Evolutionary conservation across 2,797 vertebrate genomes (phyloP).

Genomic region (Myoxocephalus aenaeus): DNA sequence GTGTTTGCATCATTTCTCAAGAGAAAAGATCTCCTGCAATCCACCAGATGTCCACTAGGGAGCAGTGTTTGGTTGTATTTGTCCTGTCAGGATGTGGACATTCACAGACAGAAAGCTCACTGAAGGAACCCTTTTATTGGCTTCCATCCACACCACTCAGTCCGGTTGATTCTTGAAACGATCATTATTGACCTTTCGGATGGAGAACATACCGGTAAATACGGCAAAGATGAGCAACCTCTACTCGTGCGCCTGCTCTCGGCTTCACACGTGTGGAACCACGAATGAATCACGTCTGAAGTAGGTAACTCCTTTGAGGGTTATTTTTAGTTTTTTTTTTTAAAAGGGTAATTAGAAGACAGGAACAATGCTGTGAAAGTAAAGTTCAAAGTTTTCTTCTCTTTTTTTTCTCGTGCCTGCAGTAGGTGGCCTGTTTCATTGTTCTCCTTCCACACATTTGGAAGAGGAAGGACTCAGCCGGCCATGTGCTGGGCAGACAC

Average conservation of each 20-base stretch:
- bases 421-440: conserved; percentile 73
- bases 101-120: not conserved
- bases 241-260: conserved; percentile 24
- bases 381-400: conserved; percentile 46
- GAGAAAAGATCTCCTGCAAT: not conserved
- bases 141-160: not conserved
- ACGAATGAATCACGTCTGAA: conserved; percentile 68
- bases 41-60: conserved; percentile 43
- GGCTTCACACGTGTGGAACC: conserved; percentile 64
- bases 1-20: conserved; percentile 1
- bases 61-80: conserved; percentile 10
- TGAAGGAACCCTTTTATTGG: not conserved
- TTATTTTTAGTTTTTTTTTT: conserved; percentile 69
- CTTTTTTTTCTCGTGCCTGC: conserved; percentile 45
- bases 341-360: conserved; percentile 73
- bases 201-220: not conserved
- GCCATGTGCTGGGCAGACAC: conserved; percentile 58
- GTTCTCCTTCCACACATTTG: conserved; percentile 48
- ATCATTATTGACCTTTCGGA: not conserved
- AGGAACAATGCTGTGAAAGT: conserved; percentile 74
- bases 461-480: not conserved
- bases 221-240: not conserved
- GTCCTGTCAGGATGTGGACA: not conserved
- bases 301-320: conserved; percentile 58
- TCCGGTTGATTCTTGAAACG: not conserved